phyloP scores from a whole-genome alignment of 2,888 invertebrate genomes.

The Pseudococcus viburni region DNA sequence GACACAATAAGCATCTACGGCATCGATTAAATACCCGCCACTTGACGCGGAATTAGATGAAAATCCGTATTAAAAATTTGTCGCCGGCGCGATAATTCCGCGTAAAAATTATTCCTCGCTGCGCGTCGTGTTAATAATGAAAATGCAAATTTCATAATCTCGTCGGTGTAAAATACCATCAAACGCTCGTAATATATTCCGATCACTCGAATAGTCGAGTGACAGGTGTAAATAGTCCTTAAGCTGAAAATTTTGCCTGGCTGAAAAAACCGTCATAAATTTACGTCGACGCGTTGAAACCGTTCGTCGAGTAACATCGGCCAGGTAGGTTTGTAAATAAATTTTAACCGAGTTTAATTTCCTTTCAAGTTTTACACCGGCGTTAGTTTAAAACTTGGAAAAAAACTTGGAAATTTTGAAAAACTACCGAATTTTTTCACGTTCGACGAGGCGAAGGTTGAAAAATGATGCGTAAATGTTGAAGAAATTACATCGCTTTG shows the following conservation, averaged over 20 bases:
- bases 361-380: neutral
- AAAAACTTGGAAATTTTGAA: neutral
- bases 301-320: neutral
- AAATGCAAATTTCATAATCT: slow-evolving; percentile 35
- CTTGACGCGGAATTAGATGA: neutral
- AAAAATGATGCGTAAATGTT: too few species aligned
- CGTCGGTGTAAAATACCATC: neutral
- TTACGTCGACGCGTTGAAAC: slow-evolving; percentile 7
- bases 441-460: neutral
- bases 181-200: slow-evolving; percentile 21
- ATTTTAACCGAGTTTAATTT: neutral
- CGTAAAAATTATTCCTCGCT: neutral
- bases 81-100: neutral
- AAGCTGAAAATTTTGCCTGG: neutral
- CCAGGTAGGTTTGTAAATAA: neutral
- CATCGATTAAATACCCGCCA: neutral
- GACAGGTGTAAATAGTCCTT: slow-evolving; percentile 33
- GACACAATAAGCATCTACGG: neutral
- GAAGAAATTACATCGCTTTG: neutral
- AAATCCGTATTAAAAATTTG: slow-evolving; percentile 40
- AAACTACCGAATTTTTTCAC: neutral
- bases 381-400: neutral
- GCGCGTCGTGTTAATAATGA: neutral
- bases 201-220: neutral
- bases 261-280: neutral